Evolutionary conservation across 1,140 invertebrate species (phyloP).

Genomic region (Sitobion miscanthi): DNA sequence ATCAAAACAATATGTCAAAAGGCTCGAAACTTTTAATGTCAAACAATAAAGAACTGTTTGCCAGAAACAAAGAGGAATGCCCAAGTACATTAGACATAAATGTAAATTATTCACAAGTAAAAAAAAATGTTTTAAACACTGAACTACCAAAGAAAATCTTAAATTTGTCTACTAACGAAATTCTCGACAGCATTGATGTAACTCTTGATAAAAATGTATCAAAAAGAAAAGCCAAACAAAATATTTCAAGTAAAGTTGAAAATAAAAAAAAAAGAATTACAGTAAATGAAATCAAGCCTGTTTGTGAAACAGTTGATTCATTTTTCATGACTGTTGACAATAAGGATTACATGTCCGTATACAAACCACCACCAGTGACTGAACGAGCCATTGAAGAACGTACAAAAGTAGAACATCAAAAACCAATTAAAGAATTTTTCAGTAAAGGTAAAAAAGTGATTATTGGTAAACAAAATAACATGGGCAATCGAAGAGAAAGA

Average conservation of each 20-base stretch:
- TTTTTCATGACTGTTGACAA: constrained; percentile 69
- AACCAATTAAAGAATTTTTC: constrained; percentile 63
- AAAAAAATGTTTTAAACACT: background rate
- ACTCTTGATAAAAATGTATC: background rate
- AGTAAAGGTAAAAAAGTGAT: constrained; percentile 58
- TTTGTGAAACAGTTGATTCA: constrained; percentile 64
- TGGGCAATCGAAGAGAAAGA: constrained; percentile 50
- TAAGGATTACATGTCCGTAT: constrained; percentile 67
- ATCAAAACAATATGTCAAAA: background rate
- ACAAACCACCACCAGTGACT: constrained; percentile 61
- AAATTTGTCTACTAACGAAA: background rate
- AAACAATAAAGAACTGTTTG: background rate
- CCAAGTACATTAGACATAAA: background rate
- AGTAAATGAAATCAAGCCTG: constrained; percentile 31
- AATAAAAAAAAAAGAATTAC: constrained; percentile 56
- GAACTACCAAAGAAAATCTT: background rate
- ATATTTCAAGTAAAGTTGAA: background rate
- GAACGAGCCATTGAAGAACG: constrained; percentile 60
- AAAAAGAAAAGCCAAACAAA: background rate
- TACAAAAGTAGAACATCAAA: constrained; percentile 63
- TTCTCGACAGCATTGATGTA: background rate
- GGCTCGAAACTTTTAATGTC: background rate
- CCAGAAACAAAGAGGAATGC: background rate
- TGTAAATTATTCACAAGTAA: background rate
- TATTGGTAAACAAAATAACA: constrained; percentile 46